These are phyloP conservation scores for Ptychadena robeensis DNA, from an alignment of 2,797 vertebrate species.

Conservation along the genomic window DNA sequence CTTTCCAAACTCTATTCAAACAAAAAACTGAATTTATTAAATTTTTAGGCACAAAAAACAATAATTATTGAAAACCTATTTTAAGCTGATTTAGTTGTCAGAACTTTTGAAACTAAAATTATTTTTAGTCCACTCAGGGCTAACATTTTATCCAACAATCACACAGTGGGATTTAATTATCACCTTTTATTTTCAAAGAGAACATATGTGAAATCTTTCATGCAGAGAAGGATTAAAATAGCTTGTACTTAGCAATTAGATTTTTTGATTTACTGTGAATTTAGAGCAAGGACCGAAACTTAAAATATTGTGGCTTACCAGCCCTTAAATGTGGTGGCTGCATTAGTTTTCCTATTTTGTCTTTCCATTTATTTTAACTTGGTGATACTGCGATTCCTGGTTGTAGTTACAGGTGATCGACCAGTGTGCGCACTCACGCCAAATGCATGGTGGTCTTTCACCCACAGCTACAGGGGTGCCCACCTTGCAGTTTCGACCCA, in stretches of 20 bases:
- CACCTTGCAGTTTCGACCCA: no score
- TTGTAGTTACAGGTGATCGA: no score
- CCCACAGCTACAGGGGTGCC: no score
- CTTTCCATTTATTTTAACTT: not conserved
- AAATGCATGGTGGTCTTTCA: no score
- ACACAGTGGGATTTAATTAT: conserved; percentile 47
- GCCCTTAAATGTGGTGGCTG: not conserved
- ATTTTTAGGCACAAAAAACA: no score
- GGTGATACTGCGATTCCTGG: not conserved
- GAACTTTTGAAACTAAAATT: no score
- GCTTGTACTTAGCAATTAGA: not conserved
- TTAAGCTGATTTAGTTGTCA: no score
- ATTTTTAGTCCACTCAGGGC: not conserved
- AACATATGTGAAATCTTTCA: conserved; percentile 8
- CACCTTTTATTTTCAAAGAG: conserved; percentile 13
- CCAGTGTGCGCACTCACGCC: no score
- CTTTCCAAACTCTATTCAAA: no score
- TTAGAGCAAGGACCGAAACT: not conserved
- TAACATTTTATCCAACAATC: conserved; percentile 26
- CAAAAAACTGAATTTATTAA: no score
- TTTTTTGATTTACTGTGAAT: not conserved
- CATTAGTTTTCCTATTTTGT: not conserved
- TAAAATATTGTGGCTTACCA: not conserved
- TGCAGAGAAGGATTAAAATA: conserved; percentile 42
- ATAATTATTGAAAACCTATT: no score